A percentile compares a stretch with the other conserved stretches of the same genome.
These are phyloP conservation scores for Darevskia mixta DNA, from an alignment of 2,797 vertebrate species.

Conservation along the genomic window DNA sequence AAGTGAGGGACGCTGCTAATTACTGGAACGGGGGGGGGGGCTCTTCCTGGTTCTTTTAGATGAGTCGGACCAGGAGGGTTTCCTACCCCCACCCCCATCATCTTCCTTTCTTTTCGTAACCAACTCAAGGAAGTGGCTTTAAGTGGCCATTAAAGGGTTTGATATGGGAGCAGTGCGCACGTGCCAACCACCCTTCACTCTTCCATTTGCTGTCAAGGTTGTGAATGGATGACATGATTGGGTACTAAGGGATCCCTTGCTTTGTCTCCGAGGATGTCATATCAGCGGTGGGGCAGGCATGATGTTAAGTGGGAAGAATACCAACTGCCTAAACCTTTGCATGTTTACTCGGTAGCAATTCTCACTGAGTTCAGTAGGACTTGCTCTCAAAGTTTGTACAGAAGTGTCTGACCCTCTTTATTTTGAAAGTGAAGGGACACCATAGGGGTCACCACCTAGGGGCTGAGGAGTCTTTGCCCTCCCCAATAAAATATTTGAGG, in stretches of 20 bases:
- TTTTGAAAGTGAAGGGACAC: not conserved
- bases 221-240: slow-evolving; percentile 40
- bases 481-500: no score
- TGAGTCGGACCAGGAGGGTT: slow-evolving; percentile 52
- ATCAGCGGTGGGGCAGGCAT: not conserved
- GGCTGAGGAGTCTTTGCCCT: no score
- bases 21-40: slow-evolving; percentile 66
- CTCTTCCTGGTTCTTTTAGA: slow-evolving; percentile 42
- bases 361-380: not conserved
- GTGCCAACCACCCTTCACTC: slow-evolving; percentile 26
- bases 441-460: not conserved
- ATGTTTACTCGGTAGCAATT: not conserved
- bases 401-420: not conserved
- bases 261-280: slow-evolving; percentile 49
- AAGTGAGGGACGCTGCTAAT: slow-evolving; percentile 77
- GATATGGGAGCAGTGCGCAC: not conserved
- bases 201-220: not conserved
- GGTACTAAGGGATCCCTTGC: slow-evolving; percentile 35
- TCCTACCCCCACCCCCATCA: not conserved
- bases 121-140: slow-evolving; percentile 56
- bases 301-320: not conserved
- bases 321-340: not conserved
- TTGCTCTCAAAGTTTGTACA: not conserved
- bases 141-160: slow-evolving; percentile 46
- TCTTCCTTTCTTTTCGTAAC: slow-evolving; percentile 42